Percentiles rank a stretch among this genome's conserved stretches.
Evolutionary conservation across 2,113 vertebrate genomes (phyloP).

Genomic region (Brachyhypopomus occidentalis): DNA sequence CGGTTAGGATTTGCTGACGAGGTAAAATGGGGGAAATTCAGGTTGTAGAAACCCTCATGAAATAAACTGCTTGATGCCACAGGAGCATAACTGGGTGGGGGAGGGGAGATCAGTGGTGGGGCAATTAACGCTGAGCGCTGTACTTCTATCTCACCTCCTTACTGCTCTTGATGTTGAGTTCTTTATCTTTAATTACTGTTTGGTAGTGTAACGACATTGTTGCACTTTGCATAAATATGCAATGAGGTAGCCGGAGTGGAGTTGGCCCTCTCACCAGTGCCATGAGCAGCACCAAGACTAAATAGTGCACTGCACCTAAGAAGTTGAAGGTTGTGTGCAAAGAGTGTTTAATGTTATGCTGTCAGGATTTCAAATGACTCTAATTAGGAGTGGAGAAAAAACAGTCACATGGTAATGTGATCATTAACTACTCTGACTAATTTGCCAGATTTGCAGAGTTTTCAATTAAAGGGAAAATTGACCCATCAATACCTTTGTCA

Average conservation of each 20-base stretch:
- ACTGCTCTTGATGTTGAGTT: background rate
- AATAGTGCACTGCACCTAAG: background rate
- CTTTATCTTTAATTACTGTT: background rate
- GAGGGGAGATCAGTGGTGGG: background rate
- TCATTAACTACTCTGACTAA: slow-evolving; percentile 49
- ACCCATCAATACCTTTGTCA: slow-evolving; percentile 41
- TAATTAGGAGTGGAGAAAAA: slow-evolving; percentile 46
- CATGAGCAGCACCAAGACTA: background rate
- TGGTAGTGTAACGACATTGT: background rate
- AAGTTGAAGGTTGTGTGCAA: background rate
- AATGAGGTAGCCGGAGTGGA: too few relatives aligned
- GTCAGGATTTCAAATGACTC: slow-evolving; percentile 41
- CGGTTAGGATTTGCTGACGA: background rate
- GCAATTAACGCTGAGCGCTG: background rate
- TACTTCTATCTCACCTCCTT: background rate
- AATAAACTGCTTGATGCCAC: background rate
- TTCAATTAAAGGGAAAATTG: slow-evolving; percentile 45
- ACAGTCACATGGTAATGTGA: slow-evolving; percentile 44
- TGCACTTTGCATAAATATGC: background rate
- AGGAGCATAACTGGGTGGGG: background rate
- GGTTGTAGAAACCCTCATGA: slow-evolving; percentile 1
- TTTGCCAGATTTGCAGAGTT: slow-evolving; percentile 37
- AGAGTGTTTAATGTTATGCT: slow-evolving; percentile 35
- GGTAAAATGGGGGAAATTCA: background rate
- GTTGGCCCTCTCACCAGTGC: too few relatives aligned